Evolutionary conservation across 2,888 invertebrate species (phyloP).

Genomic region (Sicus ferrugineus): DNA sequence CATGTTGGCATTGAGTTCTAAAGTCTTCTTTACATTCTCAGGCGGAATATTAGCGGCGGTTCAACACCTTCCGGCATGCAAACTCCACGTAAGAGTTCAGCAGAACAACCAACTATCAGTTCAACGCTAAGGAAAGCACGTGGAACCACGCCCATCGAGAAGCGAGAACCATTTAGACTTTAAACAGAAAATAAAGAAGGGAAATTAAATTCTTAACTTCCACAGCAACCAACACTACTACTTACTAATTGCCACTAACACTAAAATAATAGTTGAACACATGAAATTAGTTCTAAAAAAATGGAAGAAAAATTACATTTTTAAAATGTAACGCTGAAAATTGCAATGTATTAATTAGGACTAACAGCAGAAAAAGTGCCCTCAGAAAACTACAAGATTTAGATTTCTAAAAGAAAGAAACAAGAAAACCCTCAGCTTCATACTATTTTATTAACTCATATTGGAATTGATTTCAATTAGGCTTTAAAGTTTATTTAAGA

Average conservation of each 20-base stretch:
- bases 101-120: constrained; percentile 60
- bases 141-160: constrained; percentile 63
- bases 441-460: constrained; percentile 9
- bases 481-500: constrained; percentile 33
- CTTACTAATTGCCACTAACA: constrained; percentile 23
- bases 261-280: not conserved
- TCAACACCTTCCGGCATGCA: constrained; percentile 65
- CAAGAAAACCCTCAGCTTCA: not conserved
- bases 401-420: not conserved
- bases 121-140: constrained; percentile 59
- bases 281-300: not conserved
- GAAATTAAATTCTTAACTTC: constrained; percentile 10
- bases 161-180: constrained; percentile 78
- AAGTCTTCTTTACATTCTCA: constrained; percentile 38
- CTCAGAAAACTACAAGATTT: constrained; percentile 19
- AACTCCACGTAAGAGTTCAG: constrained; percentile 63
- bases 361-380: constrained; percentile 24
- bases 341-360: not conserved
- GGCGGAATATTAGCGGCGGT: constrained; percentile 63
- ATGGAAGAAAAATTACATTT: constrained; percentile 19
- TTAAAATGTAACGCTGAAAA: constrained; percentile 22
- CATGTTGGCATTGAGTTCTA: constrained; percentile 1
- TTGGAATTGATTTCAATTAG: constrained; percentile 21
- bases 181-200: constrained; percentile 63
- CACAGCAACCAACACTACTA: constrained; percentile 23